phyloP scores from a whole-genome alignment of 2,113 vertebrate species.

The Brienomyrus longianalis region DNA sequence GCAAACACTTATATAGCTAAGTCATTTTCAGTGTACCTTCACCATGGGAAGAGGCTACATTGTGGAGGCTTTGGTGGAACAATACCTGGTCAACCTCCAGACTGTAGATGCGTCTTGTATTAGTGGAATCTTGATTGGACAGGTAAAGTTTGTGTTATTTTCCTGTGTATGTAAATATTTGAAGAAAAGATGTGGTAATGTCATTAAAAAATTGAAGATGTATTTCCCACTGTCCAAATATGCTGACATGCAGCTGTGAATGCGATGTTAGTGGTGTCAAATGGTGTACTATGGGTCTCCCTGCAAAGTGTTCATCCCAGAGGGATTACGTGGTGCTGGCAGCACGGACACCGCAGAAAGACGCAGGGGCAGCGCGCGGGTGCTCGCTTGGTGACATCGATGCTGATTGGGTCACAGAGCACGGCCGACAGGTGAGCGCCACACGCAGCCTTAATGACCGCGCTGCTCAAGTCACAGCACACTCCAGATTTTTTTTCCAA shows the following conservation, averaged over 20 bases:
- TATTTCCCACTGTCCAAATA: neutral
- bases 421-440: slow-evolving; percentile 74
- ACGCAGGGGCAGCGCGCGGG: neutral
- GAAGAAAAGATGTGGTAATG: neutral
- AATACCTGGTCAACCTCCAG: slow-evolving; percentile 49
- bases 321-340: slow-evolving; percentile 79
- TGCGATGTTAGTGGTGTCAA: neutral
- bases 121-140: slow-evolving; percentile 82
- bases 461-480: neutral
- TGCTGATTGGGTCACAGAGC: slow-evolving; percentile 76
- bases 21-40: neutral
- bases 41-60: slow-evolving; percentile 61
- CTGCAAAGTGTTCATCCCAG: slow-evolving; percentile 69
- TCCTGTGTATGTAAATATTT: neutral
- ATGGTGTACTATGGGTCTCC: neutral
- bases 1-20: neutral
- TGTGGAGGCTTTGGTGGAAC: slow-evolving; percentile 57
- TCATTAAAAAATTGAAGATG: neutral
- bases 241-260: neutral
- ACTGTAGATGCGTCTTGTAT: slow-evolving; percentile 38
- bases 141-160: slow-evolving; percentile 57
- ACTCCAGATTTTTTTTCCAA: neutral
- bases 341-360: slow-evolving; percentile 65
- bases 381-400: slow-evolving; percentile 49
- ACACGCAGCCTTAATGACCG: neutral